Percentiles rank a stretch among this genome's conserved stretches.
phyloP scores from a whole-genome alignment of 2,113 vertebrate species.

The Antechinus stuartii region DNA sequence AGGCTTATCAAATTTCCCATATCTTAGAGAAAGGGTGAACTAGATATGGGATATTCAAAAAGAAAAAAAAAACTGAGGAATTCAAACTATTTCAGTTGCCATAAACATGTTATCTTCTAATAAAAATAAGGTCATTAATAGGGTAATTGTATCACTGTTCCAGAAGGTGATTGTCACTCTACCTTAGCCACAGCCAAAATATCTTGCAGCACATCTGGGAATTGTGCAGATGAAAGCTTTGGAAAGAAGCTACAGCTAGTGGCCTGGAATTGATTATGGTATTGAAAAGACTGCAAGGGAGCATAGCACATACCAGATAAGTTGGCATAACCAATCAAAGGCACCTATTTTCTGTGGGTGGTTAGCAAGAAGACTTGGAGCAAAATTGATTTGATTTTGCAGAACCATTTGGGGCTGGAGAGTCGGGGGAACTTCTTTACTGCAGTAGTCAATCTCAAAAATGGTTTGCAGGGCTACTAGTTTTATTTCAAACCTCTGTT shows the following conservation, averaged over 20 bases:
- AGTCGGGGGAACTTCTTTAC: not conserved
- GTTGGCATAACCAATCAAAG: constrained; percentile 1
- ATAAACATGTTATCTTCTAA: not conserved
- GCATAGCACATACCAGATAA: not conserved
- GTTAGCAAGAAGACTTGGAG: not conserved
- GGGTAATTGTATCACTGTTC: not conserved
- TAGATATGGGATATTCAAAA: not conserved
- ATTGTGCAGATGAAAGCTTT: not conserved
- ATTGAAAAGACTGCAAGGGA: not conserved
- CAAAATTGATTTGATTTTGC: not conserved
- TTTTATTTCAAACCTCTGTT: not conserved
- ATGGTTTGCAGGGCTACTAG: not conserved
- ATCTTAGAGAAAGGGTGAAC: not conserved
- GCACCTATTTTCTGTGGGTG: not conserved
- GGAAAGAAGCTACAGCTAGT: not conserved
- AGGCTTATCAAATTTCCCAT: not conserved
- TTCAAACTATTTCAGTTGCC: not conserved
- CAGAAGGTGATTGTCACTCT: not conserved
- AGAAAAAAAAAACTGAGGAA: not conserved
- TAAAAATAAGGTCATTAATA: not conserved
- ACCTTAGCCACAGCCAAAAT: not conserved
- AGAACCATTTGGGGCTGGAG: not conserved
- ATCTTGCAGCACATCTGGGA: not conserved
- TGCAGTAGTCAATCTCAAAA: not conserved
- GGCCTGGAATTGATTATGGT: not conserved